phyloP scores from a whole-genome alignment of 2,888 invertebrate species.

The Crioceris asparagi region DNA sequence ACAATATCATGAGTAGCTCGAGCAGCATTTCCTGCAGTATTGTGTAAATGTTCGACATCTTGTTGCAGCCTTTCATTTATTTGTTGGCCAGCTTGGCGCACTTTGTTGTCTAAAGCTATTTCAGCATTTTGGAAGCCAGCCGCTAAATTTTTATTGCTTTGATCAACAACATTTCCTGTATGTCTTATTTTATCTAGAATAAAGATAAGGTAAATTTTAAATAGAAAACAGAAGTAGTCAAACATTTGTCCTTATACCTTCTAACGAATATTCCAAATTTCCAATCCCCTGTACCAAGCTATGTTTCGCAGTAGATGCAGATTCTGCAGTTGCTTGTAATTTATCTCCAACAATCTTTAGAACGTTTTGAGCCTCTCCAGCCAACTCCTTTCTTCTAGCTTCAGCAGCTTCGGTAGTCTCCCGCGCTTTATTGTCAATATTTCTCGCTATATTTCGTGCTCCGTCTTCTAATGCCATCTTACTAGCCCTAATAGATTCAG shows the following conservation, averaged over 20 bases:
- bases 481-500: conserved; percentile 8
- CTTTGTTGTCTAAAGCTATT: conserved; percentile 17
- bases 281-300: too few species aligned
- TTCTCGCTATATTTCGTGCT: conserved; percentile 14
- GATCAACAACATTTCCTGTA: neutral
- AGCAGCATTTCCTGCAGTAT: conserved; percentile 11
- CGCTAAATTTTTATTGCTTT: neutral
- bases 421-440: conserved; percentile 17
- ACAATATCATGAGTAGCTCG: conserved; percentile 13
- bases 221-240: too few species aligned
- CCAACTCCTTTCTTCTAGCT: conserved; percentile 9
- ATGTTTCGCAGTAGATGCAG: too few species aligned
- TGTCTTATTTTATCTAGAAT: neutral
- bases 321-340: too few species aligned
- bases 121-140: conserved; percentile 21
- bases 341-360: conserved; percentile 6
- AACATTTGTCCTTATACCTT: too few species aligned
- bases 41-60: conserved; percentile 8
- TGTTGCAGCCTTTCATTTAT: conserved; percentile 10
- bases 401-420: conserved; percentile 14
- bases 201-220: too few species aligned
- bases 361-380: conserved; percentile 10
- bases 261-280: too few species aligned
- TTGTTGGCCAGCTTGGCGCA: conserved; percentile 17
- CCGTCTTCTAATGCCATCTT: conserved; percentile 5